These are phyloP conservation scores for Caenorhabditis virilis DNA, from an alignment of 2,888 invertebrate genomes.

Conservation along the genomic window DNA sequence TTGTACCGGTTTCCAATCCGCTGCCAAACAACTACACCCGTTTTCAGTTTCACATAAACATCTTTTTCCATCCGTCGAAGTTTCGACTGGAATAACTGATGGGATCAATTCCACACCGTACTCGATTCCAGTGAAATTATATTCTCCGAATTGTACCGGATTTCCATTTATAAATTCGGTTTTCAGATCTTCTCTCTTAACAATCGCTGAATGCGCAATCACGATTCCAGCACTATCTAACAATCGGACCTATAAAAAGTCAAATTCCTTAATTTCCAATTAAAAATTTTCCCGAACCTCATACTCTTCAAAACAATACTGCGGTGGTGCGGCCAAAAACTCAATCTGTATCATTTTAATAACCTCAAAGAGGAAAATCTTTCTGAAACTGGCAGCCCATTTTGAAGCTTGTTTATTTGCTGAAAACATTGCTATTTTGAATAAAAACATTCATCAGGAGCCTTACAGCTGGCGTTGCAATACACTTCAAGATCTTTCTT, in stretches of 20 bases:
- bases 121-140: slow-evolving; percentile 64
- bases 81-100: slow-evolving; percentile 65
- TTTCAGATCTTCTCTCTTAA: slow-evolving; percentile 48
- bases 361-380: slow-evolving; percentile 57
- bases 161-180: slow-evolving; percentile 54
- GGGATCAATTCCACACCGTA: slow-evolving; percentile 61
- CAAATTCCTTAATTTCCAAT: not conserved
- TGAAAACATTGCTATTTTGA: slow-evolving; percentile 23
- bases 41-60: slow-evolving; percentile 62
- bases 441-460: not conserved
- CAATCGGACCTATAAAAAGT: slow-evolving; percentile 55
- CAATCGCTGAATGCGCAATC: slow-evolving; percentile 45
- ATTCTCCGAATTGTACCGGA: slow-evolving; percentile 58
- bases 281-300: slow-evolving; percentile 41
- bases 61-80: slow-evolving; percentile 47
- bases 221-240: slow-evolving; percentile 60
- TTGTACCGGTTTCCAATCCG: slow-evolving; percentile 63
- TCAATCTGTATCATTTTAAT: slow-evolving; percentile 61
- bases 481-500: slow-evolving; percentile 2
- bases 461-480: not conserved
- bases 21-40: slow-evolving; percentile 66
- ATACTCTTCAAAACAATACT: slow-evolving; percentile 66
- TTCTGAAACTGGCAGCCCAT: slow-evolving; percentile 67
- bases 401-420: slow-evolving; percentile 63
- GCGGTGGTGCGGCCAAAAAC: slow-evolving; percentile 64